Percentiles rank a stretch among this genome's conserved stretches.
phyloP scores from a whole-genome alignment of 1,140 invertebrate species.

The Trichogramma pretiosum region DNA sequence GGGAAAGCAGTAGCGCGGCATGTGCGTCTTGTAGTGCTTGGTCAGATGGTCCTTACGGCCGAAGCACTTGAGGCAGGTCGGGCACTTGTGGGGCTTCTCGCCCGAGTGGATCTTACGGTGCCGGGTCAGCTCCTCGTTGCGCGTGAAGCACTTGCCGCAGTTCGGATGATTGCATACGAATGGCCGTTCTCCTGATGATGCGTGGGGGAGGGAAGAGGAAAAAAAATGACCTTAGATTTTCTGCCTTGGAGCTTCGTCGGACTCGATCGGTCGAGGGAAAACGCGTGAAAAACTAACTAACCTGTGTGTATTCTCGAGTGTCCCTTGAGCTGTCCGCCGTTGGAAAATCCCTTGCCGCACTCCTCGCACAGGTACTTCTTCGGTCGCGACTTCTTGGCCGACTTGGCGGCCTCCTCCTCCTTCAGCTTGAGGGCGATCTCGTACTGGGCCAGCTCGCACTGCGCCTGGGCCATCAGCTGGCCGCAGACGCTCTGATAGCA shows the following conservation, averaged over 20 bases:
- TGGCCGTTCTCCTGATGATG: constrained; percentile 76
- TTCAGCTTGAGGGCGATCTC: constrained; percentile 29
- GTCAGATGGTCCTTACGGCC: constrained; percentile 83
- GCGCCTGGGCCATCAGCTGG: neutral
- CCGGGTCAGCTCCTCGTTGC: constrained; percentile 86
- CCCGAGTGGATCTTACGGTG: constrained; percentile 87
- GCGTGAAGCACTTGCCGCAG: constrained; percentile 83
- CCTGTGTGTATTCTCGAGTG: constrained; percentile 87
- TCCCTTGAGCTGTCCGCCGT: constrained; percentile 86
- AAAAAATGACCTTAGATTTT: constrained; percentile 9
- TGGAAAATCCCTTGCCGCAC: constrained; percentile 74
- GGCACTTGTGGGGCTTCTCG: constrained; percentile 68
- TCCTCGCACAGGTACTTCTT: constrained; percentile 84
- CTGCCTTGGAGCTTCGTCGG: too few species aligned
- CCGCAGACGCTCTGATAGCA: neutral
- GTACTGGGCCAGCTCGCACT: neutral
- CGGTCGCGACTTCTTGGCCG: constrained; percentile 64
- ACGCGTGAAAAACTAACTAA: constrained; percentile 30
- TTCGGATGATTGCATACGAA: constrained; percentile 75
- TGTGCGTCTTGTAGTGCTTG: constrained; percentile 69
- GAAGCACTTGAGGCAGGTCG: constrained; percentile 75
- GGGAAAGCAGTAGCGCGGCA: neutral
- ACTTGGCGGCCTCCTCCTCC: constrained; percentile 32
- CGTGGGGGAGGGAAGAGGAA: constrained; percentile 27
- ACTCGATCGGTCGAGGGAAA: too few species aligned